phyloP scores from a whole-genome alignment of 2,888 invertebrate species.

The Spicauda simplicius region DNA sequence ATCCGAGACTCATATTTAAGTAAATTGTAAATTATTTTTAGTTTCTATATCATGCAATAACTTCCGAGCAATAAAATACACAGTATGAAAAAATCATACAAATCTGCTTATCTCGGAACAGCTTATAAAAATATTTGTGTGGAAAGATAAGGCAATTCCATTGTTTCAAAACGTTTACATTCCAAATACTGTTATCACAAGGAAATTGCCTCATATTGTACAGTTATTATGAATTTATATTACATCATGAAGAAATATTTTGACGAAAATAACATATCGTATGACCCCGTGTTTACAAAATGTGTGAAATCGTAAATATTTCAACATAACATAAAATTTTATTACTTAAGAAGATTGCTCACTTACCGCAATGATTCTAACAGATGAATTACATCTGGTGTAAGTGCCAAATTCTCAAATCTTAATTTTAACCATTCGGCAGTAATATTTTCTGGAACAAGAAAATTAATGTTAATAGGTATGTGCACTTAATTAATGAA shows the following conservation, averaged over 20 bases:
- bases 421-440: slow-evolving; percentile 91
- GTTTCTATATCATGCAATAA: slow-evolving; percentile 1
- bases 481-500: too few relatives aligned
- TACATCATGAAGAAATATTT: slow-evolving; percentile 80
- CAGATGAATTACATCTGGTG: slow-evolving; percentile 88
- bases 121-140: slow-evolving; percentile 21
- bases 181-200: slow-evolving; percentile 39
- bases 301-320: slow-evolving; percentile 61
- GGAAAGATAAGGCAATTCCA: slow-evolving; percentile 29
- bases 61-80: background rate
- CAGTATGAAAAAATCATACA: too few relatives aligned
- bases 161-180: slow-evolving; percentile 5
- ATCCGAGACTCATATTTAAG: slow-evolving; percentile 48
- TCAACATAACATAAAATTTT: slow-evolving; percentile 72
- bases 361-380: slow-evolving; percentile 87
- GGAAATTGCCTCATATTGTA: slow-evolving; percentile 50
- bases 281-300: background rate
- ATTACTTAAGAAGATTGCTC: slow-evolving; percentile 47
- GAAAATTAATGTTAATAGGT: slow-evolving; percentile 23
- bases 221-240: slow-evolving; percentile 37
- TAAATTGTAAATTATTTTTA: background rate
- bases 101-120: slow-evolving; percentile 33
- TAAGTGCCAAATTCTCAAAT: slow-evolving; percentile 89
- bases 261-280: slow-evolving; percentile 25
- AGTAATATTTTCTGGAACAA: slow-evolving; percentile 88